Evolutionary conservation across 23 tunicate species (phyloP), one percentile per base, ranked within the genome.

Genomic region (Phallusia fumigata): DNA sequence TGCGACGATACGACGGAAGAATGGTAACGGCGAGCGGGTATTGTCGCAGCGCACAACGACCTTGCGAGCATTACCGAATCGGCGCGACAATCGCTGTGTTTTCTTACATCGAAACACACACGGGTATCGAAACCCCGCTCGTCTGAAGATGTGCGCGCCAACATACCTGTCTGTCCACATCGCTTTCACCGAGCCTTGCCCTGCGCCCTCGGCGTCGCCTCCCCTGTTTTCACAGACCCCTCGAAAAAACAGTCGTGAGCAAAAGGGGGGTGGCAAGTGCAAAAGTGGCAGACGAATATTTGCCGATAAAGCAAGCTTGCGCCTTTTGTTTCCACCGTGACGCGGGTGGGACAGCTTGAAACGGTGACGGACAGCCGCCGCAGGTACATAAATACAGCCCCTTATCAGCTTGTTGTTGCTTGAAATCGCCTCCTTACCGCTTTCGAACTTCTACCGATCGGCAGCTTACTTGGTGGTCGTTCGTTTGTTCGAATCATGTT

Each of bases 141-240:
- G 28, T 58, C 28, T 24, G 69, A 6, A 22, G 28, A 24, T 24
- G 16, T 58, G 69, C 28, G 26, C 69, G 1, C 69, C 52, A 34
- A 52, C 90, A 86, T 86, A 80, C 84, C 84, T 80, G 84, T 86
- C 90, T 19, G 34, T 86, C 90, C 79, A 5, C 90, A 36, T 10
- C 6, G 52, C 84, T 45, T 86, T 86, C 75, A 80, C 32, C 64
- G 0, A 32, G 11, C 33, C 16, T 1, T 34, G 76, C 58, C 86
- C 86, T 79, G 76, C 58, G 76, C 76, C 33, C 76, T 26, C 26
- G 24, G 33, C 32, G 87, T 80, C 87, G 87, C 87, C 86, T 76
- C 3, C 51, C 32, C 15, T 84, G 87, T 84, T 84, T 33, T 84
- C 34, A 52, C 53, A 83, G 86, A 30, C 36, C 69, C 69, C 69